These are phyloP conservation scores for Panurus biarmicus DNA, from an alignment of 2,113 vertebrate genomes.

Conservation along the genomic window DNA sequence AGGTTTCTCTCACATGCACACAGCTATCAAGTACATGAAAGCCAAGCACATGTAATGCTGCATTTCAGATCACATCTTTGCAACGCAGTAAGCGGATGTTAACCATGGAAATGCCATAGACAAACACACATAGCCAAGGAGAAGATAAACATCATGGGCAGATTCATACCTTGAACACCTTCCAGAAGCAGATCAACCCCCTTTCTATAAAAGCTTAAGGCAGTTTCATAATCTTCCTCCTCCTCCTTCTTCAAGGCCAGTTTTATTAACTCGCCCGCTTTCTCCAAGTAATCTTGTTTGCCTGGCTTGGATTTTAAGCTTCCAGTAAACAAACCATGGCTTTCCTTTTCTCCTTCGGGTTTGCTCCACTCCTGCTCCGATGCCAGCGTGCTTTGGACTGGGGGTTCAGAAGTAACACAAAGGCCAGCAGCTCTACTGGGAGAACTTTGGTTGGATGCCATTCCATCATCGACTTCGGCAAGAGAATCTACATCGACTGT, in stretches of 20 bases:
- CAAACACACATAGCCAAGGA: background rate
- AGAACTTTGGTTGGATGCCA: conserved; percentile 91
- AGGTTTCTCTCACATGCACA: background rate
- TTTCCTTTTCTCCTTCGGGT: conserved; percentile 67
- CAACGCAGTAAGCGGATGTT: background rate
- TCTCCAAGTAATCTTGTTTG: conserved; percentile 87
- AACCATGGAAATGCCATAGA: background rate
- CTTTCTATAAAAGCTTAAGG: conserved; percentile 85
- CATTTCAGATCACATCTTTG: background rate
- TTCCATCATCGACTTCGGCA: conserved; percentile 90
- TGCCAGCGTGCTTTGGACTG: conserved; percentile 27
- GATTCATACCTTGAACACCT: conserved; percentile 90
- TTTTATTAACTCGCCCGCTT: conserved; percentile 87
- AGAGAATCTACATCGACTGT: conserved; percentile 86
- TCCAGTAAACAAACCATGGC: conserved; percentile 74
- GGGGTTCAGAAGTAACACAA: conserved; percentile 59
- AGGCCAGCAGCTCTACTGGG: conserved; percentile 77
- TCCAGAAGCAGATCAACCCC: conserved; percentile 93
- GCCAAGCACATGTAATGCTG: background rate
- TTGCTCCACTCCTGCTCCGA: conserved; percentile 74
- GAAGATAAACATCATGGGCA: background rate
- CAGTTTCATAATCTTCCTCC: conserved; percentile 86
- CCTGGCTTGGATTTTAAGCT: conserved; percentile 74
- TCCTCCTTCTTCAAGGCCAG: conserved; percentile 89
- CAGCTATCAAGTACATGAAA: background rate